A percentile compares a stretch with the other conserved stretches of the same genome.
Conservation (phyloP, 2,797 vertebrate genomes). For the Sciaenops ocellatus region DNA sequence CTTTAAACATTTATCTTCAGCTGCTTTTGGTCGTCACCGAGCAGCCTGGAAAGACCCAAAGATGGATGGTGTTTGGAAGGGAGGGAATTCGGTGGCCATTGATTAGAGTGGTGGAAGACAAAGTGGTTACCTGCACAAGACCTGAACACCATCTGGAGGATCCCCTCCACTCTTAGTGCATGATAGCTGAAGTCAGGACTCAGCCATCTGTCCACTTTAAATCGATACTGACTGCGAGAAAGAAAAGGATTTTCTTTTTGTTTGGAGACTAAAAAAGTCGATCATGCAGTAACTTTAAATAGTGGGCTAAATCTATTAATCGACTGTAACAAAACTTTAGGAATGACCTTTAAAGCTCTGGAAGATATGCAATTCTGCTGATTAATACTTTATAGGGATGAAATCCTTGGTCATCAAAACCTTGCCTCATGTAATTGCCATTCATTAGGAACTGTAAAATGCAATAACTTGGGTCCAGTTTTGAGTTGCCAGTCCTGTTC, state of each 20-base stretch:
- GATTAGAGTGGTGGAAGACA: constrained; percentile 76
- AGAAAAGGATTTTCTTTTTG: constrained; percentile 31
- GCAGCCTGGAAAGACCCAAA: constrained; percentile 66
- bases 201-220: constrained; percentile 43
- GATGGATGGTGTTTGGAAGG: constrained; percentile 76
- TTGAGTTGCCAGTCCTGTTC: constrained; percentile 50
- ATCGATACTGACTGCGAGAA: not conserved
- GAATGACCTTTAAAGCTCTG: constrained; percentile 60
- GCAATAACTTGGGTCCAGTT: constrained; percentile 53
- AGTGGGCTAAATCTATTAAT: constrained; percentile 49
- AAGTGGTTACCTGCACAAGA: constrained; percentile 68
- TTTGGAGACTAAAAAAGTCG: constrained; percentile 11
- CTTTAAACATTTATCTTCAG: constrained; percentile 77
- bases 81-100: constrained; percentile 65
- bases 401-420: constrained; percentile 64
- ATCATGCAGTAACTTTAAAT: constrained; percentile 37
- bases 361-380: constrained; percentile 47
- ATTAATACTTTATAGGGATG: constrained; percentile 53
- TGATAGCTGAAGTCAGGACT: constrained; percentile 54
- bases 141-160: constrained; percentile 67
- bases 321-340: constrained; percentile 48
- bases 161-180: constrained; percentile 26
- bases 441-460: constrained; percentile 61
- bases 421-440: constrained; percentile 56
- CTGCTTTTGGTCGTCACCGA: constrained; percentile 64